A percentile compares a stretch with the other conserved stretches of the same genome.
These are phyloP conservation scores for Cyrtonyx montezumae DNA, from an alignment of 2,113 vertebrate genomes.

Conservation along the genomic window DNA sequence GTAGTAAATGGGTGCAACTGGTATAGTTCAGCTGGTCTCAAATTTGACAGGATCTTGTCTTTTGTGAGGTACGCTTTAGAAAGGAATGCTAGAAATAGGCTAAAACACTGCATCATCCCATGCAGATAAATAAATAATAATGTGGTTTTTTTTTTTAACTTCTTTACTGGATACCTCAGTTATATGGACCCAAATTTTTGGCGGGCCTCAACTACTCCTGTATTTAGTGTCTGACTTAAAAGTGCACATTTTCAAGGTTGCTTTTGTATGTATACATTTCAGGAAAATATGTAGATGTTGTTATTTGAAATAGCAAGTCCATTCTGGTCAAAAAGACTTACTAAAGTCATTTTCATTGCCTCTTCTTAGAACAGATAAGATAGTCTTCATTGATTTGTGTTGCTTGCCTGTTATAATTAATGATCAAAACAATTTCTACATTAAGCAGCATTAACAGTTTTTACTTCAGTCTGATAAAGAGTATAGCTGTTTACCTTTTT, in stretches of 20 bases:
- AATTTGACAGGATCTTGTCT: not conserved
- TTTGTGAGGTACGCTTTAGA: not conserved
- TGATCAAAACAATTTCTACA: too few relatives aligned
- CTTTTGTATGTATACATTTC: not conserved
- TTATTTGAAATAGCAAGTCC: not conserved
- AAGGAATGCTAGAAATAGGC: not conserved
- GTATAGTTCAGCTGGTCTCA: not conserved
- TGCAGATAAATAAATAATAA: not conserved
- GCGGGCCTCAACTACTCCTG: not conserved
- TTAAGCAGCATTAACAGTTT: not conserved
- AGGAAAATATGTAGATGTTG: not conserved
- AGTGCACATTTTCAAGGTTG: not conserved
- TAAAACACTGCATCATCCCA: not conserved
- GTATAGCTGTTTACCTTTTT: not conserved
- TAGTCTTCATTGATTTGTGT: not conserved
- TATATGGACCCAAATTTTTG: not conserved
- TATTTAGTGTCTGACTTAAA: not conserved
- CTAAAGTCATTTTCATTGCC: not conserved
- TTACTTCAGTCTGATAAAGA: not conserved
- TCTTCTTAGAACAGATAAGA: not conserved
- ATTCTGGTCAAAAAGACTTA: not conserved
- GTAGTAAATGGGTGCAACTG: not conserved
- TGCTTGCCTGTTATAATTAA: too few relatives aligned
- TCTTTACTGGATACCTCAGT: not conserved
- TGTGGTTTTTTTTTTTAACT: not conserved